A percentile compares a stretch with the other conserved stretches of the same genome.
phyloP scores from a whole-genome alignment of 2,113 vertebrate genomes.

The Anolis sagrei region DNA sequence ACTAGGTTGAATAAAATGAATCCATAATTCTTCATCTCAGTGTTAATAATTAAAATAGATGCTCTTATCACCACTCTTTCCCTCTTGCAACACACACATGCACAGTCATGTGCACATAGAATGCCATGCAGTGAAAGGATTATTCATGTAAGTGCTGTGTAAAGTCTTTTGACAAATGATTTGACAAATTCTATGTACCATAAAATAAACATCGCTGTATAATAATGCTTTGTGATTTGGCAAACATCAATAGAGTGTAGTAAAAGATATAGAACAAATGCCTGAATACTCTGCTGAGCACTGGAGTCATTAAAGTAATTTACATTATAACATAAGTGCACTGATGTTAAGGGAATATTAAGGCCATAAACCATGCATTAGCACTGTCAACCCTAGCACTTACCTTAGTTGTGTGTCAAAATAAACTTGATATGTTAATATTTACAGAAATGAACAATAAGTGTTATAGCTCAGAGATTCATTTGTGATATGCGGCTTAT shows the following conservation, averaged over 20 bases:
- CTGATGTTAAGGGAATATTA: slow-evolving; percentile 80
- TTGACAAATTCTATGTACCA: background rate
- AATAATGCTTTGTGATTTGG: background rate
- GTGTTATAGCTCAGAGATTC: slow-evolving; percentile 73
- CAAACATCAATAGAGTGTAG: slow-evolving; percentile 66
- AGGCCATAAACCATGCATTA: slow-evolving; percentile 84
- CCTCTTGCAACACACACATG: background rate
- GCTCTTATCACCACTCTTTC: background rate
- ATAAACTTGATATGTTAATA: slow-evolving; percentile 81
- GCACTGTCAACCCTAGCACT: slow-evolving; percentile 83
- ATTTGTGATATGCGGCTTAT: slow-evolving; percentile 67
- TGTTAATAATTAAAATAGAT: background rate
- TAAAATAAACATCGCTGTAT: background rate
- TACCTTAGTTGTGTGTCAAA: slow-evolving; percentile 79
- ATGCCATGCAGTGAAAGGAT: background rate
- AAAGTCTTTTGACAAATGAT: background rate
- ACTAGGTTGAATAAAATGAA: background rate
- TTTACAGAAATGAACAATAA: slow-evolving; percentile 83
- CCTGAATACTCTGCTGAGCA: slow-evolving; percentile 77
- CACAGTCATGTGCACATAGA: background rate
- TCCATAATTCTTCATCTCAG: background rate
- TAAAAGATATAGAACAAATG: slow-evolving; percentile 78
- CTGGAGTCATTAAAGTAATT: slow-evolving; percentile 83
- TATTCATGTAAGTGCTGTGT: background rate
- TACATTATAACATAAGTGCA: slow-evolving; percentile 82